phyloP scores from a whole-genome alignment of 2,797 vertebrate species.

The Rhyacichthys aspro region DNA sequence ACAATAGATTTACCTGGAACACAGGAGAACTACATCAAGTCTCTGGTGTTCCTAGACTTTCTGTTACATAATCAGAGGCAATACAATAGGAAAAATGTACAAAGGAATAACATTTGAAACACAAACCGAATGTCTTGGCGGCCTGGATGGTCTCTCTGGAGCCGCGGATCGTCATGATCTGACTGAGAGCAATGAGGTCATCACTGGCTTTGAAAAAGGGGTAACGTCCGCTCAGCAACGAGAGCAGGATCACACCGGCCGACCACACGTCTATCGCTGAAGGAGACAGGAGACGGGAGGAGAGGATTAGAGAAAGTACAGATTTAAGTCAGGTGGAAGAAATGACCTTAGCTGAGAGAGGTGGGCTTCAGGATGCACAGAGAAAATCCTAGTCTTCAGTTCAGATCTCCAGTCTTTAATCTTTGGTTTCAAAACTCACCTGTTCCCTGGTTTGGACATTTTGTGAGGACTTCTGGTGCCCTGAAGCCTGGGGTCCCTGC shows the following conservation, averaged over 20 bases:
- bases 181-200: slow-evolving; percentile 93
- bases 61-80: not conserved
- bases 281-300: not conserved
- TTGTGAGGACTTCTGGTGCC: slow-evolving; percentile 95
- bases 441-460: slow-evolving; percentile 94
- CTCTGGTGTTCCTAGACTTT: not conserved
- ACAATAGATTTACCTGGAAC: slow-evolving; percentile 89
- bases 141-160: slow-evolving; percentile 92
- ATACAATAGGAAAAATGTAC: slow-evolving; percentile 32
- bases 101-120: slow-evolving; percentile 9
- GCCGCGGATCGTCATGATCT: slow-evolving; percentile 97
- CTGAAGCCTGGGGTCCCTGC: slow-evolving; percentile 97
- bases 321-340: not conserved
- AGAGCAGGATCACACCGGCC: slow-evolving; percentile 94
- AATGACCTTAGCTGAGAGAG: too few species aligned
- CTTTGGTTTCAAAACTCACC: slow-evolving; percentile 72
- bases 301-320: not conserved
- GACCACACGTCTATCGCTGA: slow-evolving; percentile 98
- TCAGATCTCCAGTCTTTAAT: too few species aligned
- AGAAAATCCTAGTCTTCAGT: too few species aligned
- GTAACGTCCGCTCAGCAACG: slow-evolving; percentile 93
- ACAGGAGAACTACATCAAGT: not conserved
- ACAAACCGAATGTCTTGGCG: slow-evolving; percentile 91
- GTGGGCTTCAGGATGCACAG: too few species aligned
- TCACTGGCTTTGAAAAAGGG: slow-evolving; percentile 98